Base-by-base conservation (phyloP, 2,797 vertebrate species). In the Falco peregrinus region DNA sequence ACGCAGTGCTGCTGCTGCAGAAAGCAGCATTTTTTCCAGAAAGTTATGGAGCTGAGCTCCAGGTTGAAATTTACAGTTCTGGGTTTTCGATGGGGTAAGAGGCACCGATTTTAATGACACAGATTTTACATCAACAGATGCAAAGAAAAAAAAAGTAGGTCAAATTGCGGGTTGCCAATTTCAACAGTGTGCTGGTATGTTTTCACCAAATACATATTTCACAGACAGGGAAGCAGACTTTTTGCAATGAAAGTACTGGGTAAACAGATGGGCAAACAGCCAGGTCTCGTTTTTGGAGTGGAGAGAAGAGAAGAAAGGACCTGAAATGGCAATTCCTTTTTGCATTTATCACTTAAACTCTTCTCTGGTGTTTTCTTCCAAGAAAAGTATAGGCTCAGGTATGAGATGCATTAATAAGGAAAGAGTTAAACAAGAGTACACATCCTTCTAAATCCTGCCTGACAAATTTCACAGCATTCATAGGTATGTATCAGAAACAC, bases 81-180 rank as follows among this genome's bases (percentile, higher is more conserved):
- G 54, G 37, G 29, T 7, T 92, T 92, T 67, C 33, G 7, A 70
- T 77, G 75, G 18, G 41, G 35, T 14, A 84, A 68, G 19, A 79
- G 39, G 48, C 64, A 82, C 11, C 3, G 19, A 69, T 83, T 97
- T 96, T 91, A 93, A 90, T 80, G 37, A 64, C 85, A 78, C 24
- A 50, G 20, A 96, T 96, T 93, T 95, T 71, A 87, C 48, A 94
- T 96, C 93, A 96, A 95, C 64, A 96, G 91, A 96, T 85, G 71
- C 83, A 93, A 95, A 80, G n/a, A 15, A 39, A 80, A 91, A 96
- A 89, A 85, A 96, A 96, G 69, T 95, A 94, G 90, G 95, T 95
- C 92, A 94, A 90, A 94, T 47, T 75, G 57, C 50, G 33, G 90
- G 74, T 86, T 95, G 90, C 89, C 53, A 92, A 77, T 86, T 94